Evolutionary conservation across 2,797 vertebrate genomes (phyloP), one percentile per base, ranked within the genome.

Genomic region (Setipinna tenuifilis): DNA sequence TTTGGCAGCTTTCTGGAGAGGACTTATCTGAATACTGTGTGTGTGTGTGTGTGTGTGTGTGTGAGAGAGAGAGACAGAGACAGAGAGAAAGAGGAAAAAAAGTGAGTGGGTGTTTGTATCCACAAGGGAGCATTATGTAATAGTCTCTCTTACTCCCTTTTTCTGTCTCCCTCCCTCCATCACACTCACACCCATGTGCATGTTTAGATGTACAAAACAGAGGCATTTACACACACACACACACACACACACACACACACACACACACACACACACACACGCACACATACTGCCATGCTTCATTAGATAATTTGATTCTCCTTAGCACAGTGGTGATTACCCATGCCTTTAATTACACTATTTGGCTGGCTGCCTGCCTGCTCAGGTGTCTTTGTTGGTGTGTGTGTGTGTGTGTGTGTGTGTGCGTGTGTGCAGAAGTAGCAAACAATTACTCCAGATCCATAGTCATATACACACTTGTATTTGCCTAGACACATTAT

Each of bases 81-180:
- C 2, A 54, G 50, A 54, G 50, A 54, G 50, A 9, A 7, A 9
- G 50, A 9, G 7, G 14, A 7, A 54, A 54, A 14, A 54, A 54
- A 54, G 7, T 78, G 85, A 25, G n/a, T 59, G 44, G 21, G 44
- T 82, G 58, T 84, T 44, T 68, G 82, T 71, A 61, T 54, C 82
- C 65, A 58, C 68, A 7, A 19, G 14, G 68, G 4, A 75, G 68
- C 31, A 19, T 35, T 44, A 44, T 21, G 71, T 44, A 44, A 44
- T 78, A 71, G 25, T 31, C 6, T 19, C n/a, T 31, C 71, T 81
- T 61, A 5, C 35, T 5, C 35, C 5, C 35, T 41, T 41, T 41
- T 41, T 41, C 35, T 41, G 35, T 5, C 35, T 41, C 35, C 57
- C 65, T 71, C 25, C 11, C 62, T 12, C 6, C 14, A 11, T 14